Evolutionary conservation across 2,113 vertebrate genomes (phyloP), one percentile per base, ranked within the genome.

Genomic region (Phrynosoma blainvillii): DNA sequence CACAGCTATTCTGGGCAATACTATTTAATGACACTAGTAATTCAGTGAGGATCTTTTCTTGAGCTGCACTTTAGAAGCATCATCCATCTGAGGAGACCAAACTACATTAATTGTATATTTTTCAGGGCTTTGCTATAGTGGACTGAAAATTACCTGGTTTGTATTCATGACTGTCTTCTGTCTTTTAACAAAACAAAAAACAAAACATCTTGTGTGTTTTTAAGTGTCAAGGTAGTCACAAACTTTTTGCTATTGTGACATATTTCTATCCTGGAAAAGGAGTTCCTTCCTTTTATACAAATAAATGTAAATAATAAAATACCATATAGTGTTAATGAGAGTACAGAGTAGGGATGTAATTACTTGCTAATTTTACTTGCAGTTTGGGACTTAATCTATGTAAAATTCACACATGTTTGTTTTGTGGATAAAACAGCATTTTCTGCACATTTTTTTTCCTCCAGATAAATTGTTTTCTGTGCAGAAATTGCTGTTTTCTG

Each of bases 21-120:
- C 75, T 2, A 1, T 32, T 84, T 85, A 87, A 91, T 91, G 25
- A 74, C 81, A 54, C 0, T 0, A 7, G 25, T 18, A 84, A 83
- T 52, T 87, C 79, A 89, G 62, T 56, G 56, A 2, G 10, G 0
- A 23, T 8, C 1, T 5, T 79, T n/a, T 89, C 2, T 21, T 89
- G 20, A 25, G 42, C 84, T 83, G 62, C 21, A 42, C 73, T 27
- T 68, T 32, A 71, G 71, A 78, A 59, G 0, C 83, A 10, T 91
- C 90, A 89, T 16, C 5, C 1, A 86, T 20, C 30, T 68, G 40
- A 70, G 81, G 85, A 88, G 21, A 12, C 86, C 54, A 74, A 42
- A 1, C 66, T 32, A 2, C 80, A 54, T 84, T 13, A 36, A 20
- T 1, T 75, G 1, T 13, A 18, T 9, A 6, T 8, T 75, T 54